Base-by-base conservation (phyloP, 1,140 invertebrate genomes). In the Chrysomallon squamiferum region DNA sequence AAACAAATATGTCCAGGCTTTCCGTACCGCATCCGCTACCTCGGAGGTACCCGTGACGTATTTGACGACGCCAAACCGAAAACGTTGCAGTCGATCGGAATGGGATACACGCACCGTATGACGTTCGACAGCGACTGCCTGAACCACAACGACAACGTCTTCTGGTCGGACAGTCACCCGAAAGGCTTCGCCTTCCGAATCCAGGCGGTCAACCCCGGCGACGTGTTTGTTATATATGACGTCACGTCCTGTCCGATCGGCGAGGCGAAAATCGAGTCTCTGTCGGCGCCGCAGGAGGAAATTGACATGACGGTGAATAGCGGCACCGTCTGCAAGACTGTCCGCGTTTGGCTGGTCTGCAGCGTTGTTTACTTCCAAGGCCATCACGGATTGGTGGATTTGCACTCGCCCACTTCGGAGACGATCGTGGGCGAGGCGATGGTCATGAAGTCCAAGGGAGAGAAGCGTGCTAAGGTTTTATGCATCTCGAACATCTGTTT, bases 151-250 rank as follows among this genome's bases (percentile, higher is more conserved):
- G 83, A 87, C 27, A 89, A 90, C 60, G 88, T 89, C 76, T 91
- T 93, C 77, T 93, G 91, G 91, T 92, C 91, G n/a, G 92, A 93
- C 82, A 92, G 89, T 49, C 88, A 91, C 76, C 88, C 90, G 2
- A 90, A 91, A 70, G 92, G 92, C 29, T 86, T 90, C 64, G 92
- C 90, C 27, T 89, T 93, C 77, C 89, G 90, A 73, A 86, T 90
- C 0, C 86, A 89, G 29, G 90, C 90, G 0, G 87, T 93, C 11
- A 85, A 88, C 56, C 87, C 88, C 18, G 89, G 89, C 5, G 89
- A 91, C 87, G 88, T 88, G 69, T 92, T 92, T 79, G 78, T 84
- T 27, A 87, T 92, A 15, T 90, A 91, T 79, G 72, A 90, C 90
- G 87, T 87, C 89, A 88, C 71, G 82, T 89, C 54, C 86, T 89